phyloP scores from a whole-genome alignment of 2,797 vertebrate species.

The Sphenodon punctatus region DNA sequence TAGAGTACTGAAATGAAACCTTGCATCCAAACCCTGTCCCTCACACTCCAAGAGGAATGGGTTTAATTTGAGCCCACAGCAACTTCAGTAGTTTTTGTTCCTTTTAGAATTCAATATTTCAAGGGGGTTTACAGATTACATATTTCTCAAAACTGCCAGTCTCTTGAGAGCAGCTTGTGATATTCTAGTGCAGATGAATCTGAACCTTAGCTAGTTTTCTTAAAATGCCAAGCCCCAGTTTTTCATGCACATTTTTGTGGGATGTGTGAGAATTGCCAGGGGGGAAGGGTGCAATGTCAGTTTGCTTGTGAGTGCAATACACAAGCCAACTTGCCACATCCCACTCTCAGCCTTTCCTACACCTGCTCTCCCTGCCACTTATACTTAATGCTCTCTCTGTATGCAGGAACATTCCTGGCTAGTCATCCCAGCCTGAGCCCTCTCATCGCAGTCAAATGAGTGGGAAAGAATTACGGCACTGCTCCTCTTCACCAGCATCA shows the following conservation, averaged over 20 bases:
- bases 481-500: no score
- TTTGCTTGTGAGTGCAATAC: neutral
- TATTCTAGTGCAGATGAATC: neutral
- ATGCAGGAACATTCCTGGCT: neutral
- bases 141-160: neutral
- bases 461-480: no score
- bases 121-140: neutral
- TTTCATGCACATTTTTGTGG: neutral
- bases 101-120: neutral
- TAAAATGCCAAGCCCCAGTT: neutral
- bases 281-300: neutral
- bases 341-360: rapidly evolving
- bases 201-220: neutral
- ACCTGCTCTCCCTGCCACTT: neutral
- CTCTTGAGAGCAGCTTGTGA: neutral
- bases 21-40: constrained; percentile 14
- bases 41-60: constrained; percentile 10
- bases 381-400: neutral
- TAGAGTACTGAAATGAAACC: constrained; percentile 30
- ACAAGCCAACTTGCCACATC: no score
- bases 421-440: neutral
- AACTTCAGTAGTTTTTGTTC: neutral
- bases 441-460: no score
- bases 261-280: neutral
- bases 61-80: constrained; percentile 44